A percentile compares a stretch with the other conserved stretches of the same genome.
Conservation (phyloP, 2,797 vertebrate genomes). For the Perodicticus potto region DNA sequence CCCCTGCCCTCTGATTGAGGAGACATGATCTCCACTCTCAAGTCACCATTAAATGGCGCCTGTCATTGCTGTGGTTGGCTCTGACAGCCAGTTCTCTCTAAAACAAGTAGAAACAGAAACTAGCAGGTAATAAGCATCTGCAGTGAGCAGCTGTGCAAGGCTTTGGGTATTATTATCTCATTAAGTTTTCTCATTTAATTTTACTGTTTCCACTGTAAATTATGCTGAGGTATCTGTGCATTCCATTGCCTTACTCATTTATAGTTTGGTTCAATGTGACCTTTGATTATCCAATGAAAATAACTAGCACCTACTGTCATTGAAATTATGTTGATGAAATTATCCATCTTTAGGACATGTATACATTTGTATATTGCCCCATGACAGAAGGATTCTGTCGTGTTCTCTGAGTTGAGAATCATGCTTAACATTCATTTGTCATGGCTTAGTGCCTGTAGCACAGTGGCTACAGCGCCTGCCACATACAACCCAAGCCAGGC, state of each 20-base stretch:
- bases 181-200: neutral
- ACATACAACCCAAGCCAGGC: too few relatives aligned
- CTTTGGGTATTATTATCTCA: neutral
- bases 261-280: neutral
- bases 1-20: neutral
- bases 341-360: neutral
- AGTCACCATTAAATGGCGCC: neutral
- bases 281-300: neutral
- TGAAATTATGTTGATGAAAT: neutral
- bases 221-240: neutral
- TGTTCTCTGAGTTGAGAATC: neutral
- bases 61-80: neutral
- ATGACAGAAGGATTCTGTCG: neutral
- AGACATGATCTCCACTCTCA: neutral
- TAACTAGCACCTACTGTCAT: neutral
- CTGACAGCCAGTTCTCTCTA: neutral
- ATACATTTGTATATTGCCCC: neutral
- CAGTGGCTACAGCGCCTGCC: too few relatives aligned
- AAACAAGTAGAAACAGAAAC: neutral
- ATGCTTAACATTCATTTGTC: neutral
- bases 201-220: neutral
- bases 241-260: rapidly evolving
- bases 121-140: rapidly evolving
- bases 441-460: too few relatives aligned
- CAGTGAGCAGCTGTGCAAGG: rapidly evolving